Percentiles rank a stretch among this genome's conserved stretches.
Conservation (phyloP, 2,113 vertebrate genomes). For the Corythaixoides concolor region DNA sequence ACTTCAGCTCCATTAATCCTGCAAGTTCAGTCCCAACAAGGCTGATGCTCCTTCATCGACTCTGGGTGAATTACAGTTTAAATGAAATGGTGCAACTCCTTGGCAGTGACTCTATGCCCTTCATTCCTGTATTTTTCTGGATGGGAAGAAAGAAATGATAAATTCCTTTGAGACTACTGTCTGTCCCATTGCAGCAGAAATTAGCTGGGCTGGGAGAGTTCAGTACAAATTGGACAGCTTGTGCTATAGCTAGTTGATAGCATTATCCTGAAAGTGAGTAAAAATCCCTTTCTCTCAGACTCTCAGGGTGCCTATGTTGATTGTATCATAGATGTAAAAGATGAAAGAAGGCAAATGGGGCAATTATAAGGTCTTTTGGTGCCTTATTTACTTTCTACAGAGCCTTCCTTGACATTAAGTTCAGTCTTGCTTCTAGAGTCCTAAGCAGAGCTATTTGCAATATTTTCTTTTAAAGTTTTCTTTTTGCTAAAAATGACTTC, state of each 20-base stretch:
- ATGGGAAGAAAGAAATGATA: not conserved
- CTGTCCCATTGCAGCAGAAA: not conserved
- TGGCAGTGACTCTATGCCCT: conserved; percentile 17
- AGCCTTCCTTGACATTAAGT: not conserved
- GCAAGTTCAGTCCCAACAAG: not conserved
- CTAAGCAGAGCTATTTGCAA: not conserved
- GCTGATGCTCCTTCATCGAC: not conserved
- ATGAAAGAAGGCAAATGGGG: conserved; percentile 44
- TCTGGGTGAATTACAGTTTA: conserved; percentile 51
- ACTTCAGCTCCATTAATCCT: conserved; percentile 53
- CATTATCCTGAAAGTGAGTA: not conserved
- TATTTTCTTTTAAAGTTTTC: conserved; percentile 3
- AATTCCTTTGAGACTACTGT: not conserved
- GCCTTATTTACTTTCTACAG: conserved; percentile 32
- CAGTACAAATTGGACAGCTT: not conserved
- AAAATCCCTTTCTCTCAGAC: not conserved
- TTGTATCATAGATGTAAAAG: conserved; percentile 14
- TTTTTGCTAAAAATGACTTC: not conserved
- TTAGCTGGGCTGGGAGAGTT: not conserved
- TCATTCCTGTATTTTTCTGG: not conserved
- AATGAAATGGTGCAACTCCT: not conserved
- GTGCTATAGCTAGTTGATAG: not conserved
- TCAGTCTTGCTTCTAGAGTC: not conserved
- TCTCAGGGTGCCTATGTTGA: conserved; percentile 16
- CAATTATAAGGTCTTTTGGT: conserved; percentile 34